These are phyloP conservation scores for Pseudolaguvia tuberculata DNA, from an alignment of 2,113 vertebrate species.

Conservation along the genomic window DNA sequence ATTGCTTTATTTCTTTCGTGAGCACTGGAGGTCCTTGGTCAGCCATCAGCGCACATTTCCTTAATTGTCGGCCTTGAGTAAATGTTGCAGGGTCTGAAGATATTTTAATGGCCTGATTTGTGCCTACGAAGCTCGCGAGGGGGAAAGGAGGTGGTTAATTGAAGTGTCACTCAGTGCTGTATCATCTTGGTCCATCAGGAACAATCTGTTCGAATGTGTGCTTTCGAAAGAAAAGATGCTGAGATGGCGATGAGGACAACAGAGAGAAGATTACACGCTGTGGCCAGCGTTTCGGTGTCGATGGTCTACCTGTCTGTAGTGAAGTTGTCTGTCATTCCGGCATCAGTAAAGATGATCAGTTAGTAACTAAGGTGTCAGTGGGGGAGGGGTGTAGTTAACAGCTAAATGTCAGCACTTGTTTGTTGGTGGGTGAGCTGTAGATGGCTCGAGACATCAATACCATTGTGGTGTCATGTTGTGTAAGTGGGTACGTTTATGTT, in stretches of 20 bases:
- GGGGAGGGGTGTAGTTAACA: too few relatives aligned
- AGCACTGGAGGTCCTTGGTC: slow-evolving; percentile 35
- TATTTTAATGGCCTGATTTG: slow-evolving; percentile 57
- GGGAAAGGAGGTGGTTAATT: slow-evolving; percentile 51
- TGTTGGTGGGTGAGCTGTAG: too few relatives aligned
- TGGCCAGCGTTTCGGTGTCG: background rate
- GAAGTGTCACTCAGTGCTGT: slow-evolving; percentile 56
- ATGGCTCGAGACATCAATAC: too few relatives aligned
- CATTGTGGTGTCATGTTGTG: too few relatives aligned
- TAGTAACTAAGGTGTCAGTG: too few relatives aligned
- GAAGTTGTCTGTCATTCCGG: too few relatives aligned
- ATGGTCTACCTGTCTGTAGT: too few relatives aligned
- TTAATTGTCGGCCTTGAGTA: slow-evolving; percentile 54
- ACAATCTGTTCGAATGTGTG: background rate
- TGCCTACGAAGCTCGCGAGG: slow-evolving; percentile 38
- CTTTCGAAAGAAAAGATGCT: background rate
- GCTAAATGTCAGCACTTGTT: too few relatives aligned
- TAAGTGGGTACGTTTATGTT: too few relatives aligned
- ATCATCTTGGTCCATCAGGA: slow-evolving; percentile 20
- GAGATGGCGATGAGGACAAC: background rate
- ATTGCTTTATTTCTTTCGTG: slow-evolving; percentile 50
- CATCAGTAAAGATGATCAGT: too few relatives aligned
- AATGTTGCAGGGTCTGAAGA: slow-evolving; percentile 52
- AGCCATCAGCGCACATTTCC: slow-evolving; percentile 47
- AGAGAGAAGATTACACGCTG: background rate